phyloP scores from a whole-genome alignment of 2,888 invertebrate species.

The Cataglyphis altisquamis region DNA sequence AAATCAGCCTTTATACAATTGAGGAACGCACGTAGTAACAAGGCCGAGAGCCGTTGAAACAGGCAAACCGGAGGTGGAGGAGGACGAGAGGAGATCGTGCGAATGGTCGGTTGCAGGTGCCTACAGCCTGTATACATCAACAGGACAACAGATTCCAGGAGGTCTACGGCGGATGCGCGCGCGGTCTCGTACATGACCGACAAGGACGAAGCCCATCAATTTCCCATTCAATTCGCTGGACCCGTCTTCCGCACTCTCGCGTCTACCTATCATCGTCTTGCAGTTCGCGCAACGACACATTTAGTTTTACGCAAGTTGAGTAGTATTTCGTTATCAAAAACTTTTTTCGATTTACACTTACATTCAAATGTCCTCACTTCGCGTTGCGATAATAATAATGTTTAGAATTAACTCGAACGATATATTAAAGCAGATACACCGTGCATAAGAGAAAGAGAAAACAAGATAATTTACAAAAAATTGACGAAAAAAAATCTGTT shows the following conservation, averaged over 20 bases:
- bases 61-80: not conserved
- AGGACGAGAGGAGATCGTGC: constrained; percentile 18
- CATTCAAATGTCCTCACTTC: not conserved
- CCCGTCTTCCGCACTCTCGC: constrained; percentile 66
- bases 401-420: constrained; percentile 8
- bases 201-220: constrained; percentile 82
- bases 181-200: constrained; percentile 79
- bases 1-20: constrained; percentile 24
- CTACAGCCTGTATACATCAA: constrained; percentile 74
- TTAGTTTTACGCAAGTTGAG: constrained; percentile 14
- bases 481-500: not conserved
- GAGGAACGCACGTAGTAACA: constrained; percentile 29
- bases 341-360: constrained; percentile 20
- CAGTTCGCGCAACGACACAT: constrained; percentile 32
- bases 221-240: constrained; percentile 81
- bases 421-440: not conserved
- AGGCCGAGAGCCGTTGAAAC: constrained; percentile 35
- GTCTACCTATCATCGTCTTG: constrained; percentile 44
- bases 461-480: not conserved
- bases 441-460: not conserved
- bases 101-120: constrained; percentile 61
- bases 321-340: constrained; percentile 42
- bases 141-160: constrained; percentile 78
- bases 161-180: constrained; percentile 49
- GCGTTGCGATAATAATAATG: not conserved